Base-by-base conservation (phyloP, 2,113 vertebrate genomes). In the Siniperca knerii region DNA sequence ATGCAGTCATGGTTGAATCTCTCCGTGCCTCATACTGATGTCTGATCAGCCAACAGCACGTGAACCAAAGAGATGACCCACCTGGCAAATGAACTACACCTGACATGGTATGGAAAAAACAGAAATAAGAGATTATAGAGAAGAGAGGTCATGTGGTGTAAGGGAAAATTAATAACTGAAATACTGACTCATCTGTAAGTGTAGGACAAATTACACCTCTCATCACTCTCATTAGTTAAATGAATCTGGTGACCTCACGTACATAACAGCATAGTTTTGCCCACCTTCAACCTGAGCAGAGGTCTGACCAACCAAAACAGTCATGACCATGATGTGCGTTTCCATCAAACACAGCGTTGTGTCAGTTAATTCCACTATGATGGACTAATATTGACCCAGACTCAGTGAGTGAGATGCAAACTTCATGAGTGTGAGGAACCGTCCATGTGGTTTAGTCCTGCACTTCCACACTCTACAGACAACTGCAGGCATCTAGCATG, bases 1-100 rank as follows among this genome's bases (percentile, higher is more conserved):
- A 82, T 77, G 55, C 64, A 60, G 25, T 75, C 40, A 73, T 80
- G 75, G 75, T 46, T 89, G 37, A 80, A 76, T 70, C 75, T 75
- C 23, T 67, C 48, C 57, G 16, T n/a, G 55, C 40, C 35, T 72
- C 57, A 44, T 65, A 83, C 75, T 81, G 29, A 77, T 75, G 54
- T 72, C 35, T 73, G 88, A 93, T 86, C 82, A 68, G 16, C 77
- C 72, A 35, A 74, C 33, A 40, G 21, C 77, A 48, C n/a, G 46
- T 76, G 37, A 62, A 10, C 50, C 74, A 58, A 69, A 79, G 82
- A 86, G 82, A 50, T 50, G 61, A 67, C 88, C 82, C 64, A 87
- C 80, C 89, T 42, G 88, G 52, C 40, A 80, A 55, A 6, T 75
- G 77, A 65, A 82, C 55, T 48, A 60, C 35, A 57, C 74, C 77